Evolutionary conservation across 2,113 vertebrate species (phyloP).

Genomic region (Rissa tridactyla): DNA sequence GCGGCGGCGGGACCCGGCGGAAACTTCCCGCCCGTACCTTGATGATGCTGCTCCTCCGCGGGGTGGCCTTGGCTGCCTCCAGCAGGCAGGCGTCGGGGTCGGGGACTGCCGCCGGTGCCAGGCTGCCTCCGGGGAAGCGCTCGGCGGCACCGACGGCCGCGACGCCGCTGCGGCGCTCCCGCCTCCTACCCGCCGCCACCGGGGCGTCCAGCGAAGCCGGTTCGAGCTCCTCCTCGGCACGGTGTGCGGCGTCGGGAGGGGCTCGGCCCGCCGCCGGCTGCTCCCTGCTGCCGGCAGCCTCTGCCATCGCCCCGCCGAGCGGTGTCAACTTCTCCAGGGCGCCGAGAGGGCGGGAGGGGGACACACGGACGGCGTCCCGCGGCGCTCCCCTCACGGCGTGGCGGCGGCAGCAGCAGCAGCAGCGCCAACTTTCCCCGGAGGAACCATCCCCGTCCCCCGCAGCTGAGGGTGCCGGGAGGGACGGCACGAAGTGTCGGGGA

Average conservation of each 20-base stretch:
- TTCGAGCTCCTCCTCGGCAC: constrained; percentile 78
- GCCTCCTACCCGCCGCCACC: constrained; percentile 62
- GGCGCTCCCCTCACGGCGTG: constrained; percentile 37
- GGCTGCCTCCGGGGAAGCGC: not conserved
- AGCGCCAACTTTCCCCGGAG: constrained; percentile 20
- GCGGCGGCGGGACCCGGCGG: not conserved
- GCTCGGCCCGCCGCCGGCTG: not conserved
- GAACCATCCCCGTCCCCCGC: constrained; percentile 2
- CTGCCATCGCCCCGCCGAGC: constrained; percentile 63
- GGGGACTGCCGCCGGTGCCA: constrained; percentile 1
- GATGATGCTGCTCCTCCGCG: constrained; percentile 95
- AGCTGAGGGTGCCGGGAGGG: not conserved
- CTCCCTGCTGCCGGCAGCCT: constrained; percentile 55
- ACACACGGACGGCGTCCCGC: not conserved
- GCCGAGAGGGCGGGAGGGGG: not conserved
- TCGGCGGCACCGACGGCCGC: constrained; percentile 57
- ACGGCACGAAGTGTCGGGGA: not conserved
- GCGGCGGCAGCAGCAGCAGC: not conserved
- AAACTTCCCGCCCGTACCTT: constrained; percentile 77
- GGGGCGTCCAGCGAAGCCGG: constrained; percentile 59
- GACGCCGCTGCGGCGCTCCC: constrained; percentile 84
- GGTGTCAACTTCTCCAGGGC: not conserved
- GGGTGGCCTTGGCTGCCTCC: constrained; percentile 86
- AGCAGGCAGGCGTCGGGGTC: constrained; percentile 77
- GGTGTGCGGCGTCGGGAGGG: constrained; percentile 32